Evolutionary conservation across 2,888 invertebrate species (phyloP).

Genomic region (Myopa testacea): DNA sequence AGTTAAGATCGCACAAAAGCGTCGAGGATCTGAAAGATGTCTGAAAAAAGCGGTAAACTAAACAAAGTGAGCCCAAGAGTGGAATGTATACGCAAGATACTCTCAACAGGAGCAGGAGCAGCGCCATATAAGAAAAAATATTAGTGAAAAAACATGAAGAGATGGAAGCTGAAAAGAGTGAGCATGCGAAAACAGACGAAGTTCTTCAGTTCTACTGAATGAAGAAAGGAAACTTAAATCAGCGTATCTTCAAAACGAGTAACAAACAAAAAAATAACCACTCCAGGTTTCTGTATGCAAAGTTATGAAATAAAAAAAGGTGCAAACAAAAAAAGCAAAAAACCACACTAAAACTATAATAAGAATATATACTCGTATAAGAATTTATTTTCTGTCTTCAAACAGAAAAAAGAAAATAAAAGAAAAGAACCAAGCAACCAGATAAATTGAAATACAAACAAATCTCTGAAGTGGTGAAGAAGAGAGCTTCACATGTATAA

Average conservation of each 20-base stretch:
- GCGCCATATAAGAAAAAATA: background rate
- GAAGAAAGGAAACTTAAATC: background rate
- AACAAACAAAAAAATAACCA: background rate
- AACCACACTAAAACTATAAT: background rate
- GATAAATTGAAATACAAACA: conserved; percentile 2
- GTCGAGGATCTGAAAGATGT: too few relatives aligned
- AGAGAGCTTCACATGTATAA: too few relatives aligned
- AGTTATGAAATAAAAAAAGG: background rate
- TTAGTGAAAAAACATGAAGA: background rate
- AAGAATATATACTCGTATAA: too few relatives aligned
- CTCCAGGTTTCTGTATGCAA: background rate
- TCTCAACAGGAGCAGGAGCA: too few relatives aligned
- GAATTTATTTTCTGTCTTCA: too few relatives aligned
- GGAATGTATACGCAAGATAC: too few relatives aligned
- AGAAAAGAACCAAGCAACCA: background rate
- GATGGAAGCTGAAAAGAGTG: background rate
- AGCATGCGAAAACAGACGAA: background rate
- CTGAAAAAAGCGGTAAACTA: too few relatives aligned
- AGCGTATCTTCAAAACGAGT: background rate
- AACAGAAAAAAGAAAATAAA: background rate
- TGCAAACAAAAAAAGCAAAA: background rate
- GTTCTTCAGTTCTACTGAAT: background rate
- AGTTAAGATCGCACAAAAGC: too few relatives aligned
- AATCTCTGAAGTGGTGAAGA: conserved; percentile 10
- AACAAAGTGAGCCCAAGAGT: too few relatives aligned